These are phyloP conservation scores for Cremastobaeus sp. DNA, from an alignment of 2,888 invertebrate genomes.

Conservation along the genomic window DNA sequence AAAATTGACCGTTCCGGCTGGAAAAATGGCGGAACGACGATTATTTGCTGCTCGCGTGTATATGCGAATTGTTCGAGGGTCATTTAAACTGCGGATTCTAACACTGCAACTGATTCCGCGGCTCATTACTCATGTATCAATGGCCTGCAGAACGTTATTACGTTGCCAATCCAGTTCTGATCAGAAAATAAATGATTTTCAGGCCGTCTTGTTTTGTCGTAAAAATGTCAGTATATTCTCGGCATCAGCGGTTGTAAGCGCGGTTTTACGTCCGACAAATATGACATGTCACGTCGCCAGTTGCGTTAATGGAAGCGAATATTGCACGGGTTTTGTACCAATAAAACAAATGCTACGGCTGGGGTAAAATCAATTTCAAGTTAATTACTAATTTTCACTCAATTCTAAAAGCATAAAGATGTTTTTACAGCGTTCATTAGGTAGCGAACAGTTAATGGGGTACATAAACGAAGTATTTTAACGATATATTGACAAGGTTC, in stretches of 20 bases:
- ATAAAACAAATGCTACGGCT: constrained; percentile 15
- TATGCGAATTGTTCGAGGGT: constrained; percentile 19
- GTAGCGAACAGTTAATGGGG: constrained; percentile 27
- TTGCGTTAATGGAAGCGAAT: constrained; percentile 12
- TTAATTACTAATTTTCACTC: constrained; percentile 27
- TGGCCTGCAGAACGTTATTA: constrained; percentile 19
- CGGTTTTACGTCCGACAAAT: constrained; percentile 8
- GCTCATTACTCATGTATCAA: constrained; percentile 24
- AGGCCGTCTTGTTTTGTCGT: constrained; percentile 5
- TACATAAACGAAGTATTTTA: constrained; percentile 28
- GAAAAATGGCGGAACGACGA: constrained; percentile 27
- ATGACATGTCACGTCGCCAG: constrained; percentile 1
- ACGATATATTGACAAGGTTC: constrained; percentile 23
- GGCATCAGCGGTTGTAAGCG: neutral
- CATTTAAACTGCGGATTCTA: constrained; percentile 22
- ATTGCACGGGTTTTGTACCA: neutral
- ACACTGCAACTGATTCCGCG: constrained; percentile 13
- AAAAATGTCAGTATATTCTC: constrained; percentile 10
- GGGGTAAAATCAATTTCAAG: constrained; percentile 9
- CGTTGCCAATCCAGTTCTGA: constrained; percentile 20
- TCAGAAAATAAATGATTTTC: constrained; percentile 29
- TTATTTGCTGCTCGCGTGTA: constrained; percentile 12
- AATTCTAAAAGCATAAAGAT: constrained; percentile 5
- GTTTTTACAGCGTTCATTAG: constrained; percentile 17
- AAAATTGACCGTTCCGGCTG: constrained; percentile 21